phyloP scores from a whole-genome alignment of 1,140 invertebrate species.

The Pseudomyrmex flavicornis region DNA sequence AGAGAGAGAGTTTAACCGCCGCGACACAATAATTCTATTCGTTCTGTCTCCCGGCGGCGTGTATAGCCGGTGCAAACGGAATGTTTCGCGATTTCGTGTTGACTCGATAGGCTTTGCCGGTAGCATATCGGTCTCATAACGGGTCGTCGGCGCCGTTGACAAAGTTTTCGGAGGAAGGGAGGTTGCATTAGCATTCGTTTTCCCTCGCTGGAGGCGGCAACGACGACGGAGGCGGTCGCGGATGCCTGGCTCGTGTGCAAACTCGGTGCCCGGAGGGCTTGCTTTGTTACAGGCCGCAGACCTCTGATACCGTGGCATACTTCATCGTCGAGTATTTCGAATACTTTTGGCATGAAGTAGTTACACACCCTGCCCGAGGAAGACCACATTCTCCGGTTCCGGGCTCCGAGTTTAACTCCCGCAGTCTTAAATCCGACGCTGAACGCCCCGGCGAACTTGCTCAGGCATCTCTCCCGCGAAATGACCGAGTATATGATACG shows the following conservation, averaged over 20 bases:
- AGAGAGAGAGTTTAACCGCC: too few species aligned
- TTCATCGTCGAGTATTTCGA: slow-evolving; percentile 74
- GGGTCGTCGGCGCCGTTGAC: slow-evolving; percentile 65
- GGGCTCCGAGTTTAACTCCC: slow-evolving; percentile 43
- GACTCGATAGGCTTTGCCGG: slow-evolving; percentile 26
- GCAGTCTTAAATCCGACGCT: slow-evolving; percentile 60
- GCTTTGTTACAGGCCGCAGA: slow-evolving; percentile 73
- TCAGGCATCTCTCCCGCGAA: slow-evolving; percentile 11
- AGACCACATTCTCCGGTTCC: slow-evolving; percentile 66
- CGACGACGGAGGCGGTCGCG: slow-evolving; percentile 57
- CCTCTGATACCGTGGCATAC: slow-evolving; percentile 73
- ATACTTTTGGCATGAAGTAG: slow-evolving; percentile 75
- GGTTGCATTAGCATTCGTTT: slow-evolving; percentile 61
- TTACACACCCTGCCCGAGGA: slow-evolving; percentile 59
- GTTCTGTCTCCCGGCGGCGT: neutral
- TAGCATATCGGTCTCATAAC: slow-evolving; percentile 53
- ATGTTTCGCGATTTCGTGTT: neutral
- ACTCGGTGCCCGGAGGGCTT: slow-evolving; percentile 72
- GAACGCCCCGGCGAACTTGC: neutral
- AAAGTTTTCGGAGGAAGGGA: slow-evolving; percentile 62
- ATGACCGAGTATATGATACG: slow-evolving; percentile 21
- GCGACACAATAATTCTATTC: neutral
- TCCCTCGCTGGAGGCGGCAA: slow-evolving; percentile 17
- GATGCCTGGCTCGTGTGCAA: slow-evolving; percentile 69
- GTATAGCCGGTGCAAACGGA: neutral